phyloP scores from a whole-genome alignment of 2,113 vertebrate genomes.

The Sula dactylatra region DNA sequence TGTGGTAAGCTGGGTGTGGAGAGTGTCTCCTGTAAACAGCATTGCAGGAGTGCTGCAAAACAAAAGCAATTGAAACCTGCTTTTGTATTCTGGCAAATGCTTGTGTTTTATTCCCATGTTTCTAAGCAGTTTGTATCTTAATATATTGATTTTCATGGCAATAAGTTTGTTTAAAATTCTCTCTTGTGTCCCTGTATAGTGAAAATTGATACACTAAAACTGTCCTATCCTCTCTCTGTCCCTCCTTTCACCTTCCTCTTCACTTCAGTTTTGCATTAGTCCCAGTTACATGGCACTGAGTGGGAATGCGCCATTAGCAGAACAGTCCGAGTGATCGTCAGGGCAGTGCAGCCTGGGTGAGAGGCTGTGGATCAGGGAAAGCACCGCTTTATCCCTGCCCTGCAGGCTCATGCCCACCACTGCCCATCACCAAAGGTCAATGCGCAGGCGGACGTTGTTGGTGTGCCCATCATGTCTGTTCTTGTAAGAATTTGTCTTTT shows the following conservation, averaged over 20 bases:
- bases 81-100: background rate
- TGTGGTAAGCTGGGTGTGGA: constrained; percentile 7
- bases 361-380: background rate
- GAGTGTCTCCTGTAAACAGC: background rate
- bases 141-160: background rate
- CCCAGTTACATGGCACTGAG: background rate
- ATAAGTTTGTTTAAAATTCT: background rate
- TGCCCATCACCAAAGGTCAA: rapidly evolving
- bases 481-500: background rate
- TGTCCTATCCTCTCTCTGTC: background rate
- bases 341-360: background rate
- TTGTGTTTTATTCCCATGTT: background rate
- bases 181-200: background rate
- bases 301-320: background rate
- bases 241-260: background rate
- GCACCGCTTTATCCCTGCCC: rapidly evolving
- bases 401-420: background rate
- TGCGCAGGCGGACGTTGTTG: background rate
- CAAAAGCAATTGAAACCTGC: background rate
- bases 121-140: background rate
- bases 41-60: background rate
- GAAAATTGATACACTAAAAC: background rate
- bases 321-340: rapidly evolving
- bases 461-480: background rate
- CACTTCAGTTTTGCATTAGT: background rate